A percentile compares a stretch with the other conserved stretches of the same genome.
phyloP scores from a whole-genome alignment of 2,113 vertebrate genomes.

The Platysternon megacephalum region DNA sequence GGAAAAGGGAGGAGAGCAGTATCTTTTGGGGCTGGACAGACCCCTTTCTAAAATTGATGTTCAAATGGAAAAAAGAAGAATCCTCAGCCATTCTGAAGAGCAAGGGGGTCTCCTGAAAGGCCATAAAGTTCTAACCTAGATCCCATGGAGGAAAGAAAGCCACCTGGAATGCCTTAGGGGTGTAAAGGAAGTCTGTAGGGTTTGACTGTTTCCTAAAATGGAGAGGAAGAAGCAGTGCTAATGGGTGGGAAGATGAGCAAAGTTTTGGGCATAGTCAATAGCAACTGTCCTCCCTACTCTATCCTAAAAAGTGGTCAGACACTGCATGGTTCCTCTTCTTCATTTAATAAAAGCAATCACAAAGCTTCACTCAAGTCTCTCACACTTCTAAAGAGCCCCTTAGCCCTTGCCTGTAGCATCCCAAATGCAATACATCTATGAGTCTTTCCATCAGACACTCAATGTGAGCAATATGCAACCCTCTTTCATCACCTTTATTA shows the following conservation, averaged over 20 bases:
- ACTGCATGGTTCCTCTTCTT: fast-evolving
- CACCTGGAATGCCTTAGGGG: background rate
- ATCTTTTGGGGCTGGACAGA: background rate
- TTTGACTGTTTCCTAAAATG: background rate
- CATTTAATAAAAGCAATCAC: background rate
- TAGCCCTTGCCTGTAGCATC: background rate
- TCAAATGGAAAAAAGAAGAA: background rate
- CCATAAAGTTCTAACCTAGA: background rate
- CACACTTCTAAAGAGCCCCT: background rate
- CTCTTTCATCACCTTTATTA: background rate
- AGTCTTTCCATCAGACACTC: background rate
- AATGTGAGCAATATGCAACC: background rate
- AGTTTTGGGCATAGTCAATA: background rate
- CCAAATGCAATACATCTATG: background rate
- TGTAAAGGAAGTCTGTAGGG: background rate
- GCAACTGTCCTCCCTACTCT: background rate
- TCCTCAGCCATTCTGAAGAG: background rate
- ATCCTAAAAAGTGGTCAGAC: background rate
- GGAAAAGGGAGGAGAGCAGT: background rate
- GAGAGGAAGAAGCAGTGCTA: background rate
- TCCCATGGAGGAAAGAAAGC: background rate
- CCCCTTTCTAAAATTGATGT: background rate
- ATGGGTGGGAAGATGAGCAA: background rate
- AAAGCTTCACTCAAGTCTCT: background rate
- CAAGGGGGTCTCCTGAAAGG: background rate